Base-by-base conservation (phyloP, 1,140 invertebrate species). In the Nephotettix cincticeps region DNA sequence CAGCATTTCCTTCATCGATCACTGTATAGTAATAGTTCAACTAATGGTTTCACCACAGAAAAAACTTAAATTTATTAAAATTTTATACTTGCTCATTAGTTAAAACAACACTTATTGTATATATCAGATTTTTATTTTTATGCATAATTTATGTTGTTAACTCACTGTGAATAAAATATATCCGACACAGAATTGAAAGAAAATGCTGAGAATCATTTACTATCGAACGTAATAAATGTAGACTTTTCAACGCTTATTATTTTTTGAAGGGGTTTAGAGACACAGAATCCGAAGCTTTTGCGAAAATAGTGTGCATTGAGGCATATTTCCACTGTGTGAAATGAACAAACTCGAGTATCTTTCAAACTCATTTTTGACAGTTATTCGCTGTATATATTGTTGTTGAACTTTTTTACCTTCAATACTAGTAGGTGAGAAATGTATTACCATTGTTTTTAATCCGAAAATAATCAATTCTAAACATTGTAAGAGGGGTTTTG, bases 231-330 rank as follows among this genome's bases (percentile, higher is more conserved):
- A 61, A 61, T 25, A 6, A 25, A 61, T 51, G 19, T 61, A 61
- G 56, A 27, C 9, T 21, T 61, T 21, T 14, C 13, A 61, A 54
- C 14, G 32, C 21, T 61, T 14, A 6, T 61, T 61, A 61, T 61
- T 61, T 54, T 61, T 21, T 61, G 27, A 61, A 61, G 56, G 27
- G 25, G 27, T 27, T 61, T 61, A 61, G 56, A 27, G 28, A 2
- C 3, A 27, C 9, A 9, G 28, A 14, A 6, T 54, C 47, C 23
- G 56, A 61, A 54, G 56, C 56, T 61, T n/a, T 61, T 61, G 56
- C 56, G 25, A 61, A 29, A 11, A 61, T 61, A 61, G 21, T 28
- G 56, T 61, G 56, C 27, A n/a, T 21, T 21, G n/a, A n/a, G n/a
- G n/a, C n/a, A n/a, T n/a, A n/a, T n/a, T n/a, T n/a, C n/a, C n/a